Evolutionary conservation across 2,113 vertebrate genomes (phyloP).

Genomic region (Protomyctophum bolini): DNA sequence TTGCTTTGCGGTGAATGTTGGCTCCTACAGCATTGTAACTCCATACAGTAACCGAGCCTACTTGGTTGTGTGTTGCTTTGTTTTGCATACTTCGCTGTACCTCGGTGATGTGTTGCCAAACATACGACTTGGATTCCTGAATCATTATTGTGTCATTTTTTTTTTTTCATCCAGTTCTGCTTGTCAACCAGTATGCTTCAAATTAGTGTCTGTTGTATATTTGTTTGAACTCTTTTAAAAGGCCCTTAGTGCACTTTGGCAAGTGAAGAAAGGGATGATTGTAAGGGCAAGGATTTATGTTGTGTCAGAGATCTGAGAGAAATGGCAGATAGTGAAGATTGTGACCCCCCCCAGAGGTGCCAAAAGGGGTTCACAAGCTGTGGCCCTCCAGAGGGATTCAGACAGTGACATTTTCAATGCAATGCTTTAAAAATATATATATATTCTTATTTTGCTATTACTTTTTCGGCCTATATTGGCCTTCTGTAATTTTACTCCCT

Average conservation of each 20-base stretch:
- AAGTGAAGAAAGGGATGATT: background rate
- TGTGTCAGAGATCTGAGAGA: background rate
- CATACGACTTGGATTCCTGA: background rate
- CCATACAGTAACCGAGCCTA: background rate
- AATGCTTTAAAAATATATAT: no score
- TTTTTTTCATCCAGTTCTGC: background rate
- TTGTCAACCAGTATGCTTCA: background rate
- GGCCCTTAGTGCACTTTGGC: background rate
- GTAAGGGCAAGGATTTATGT: background rate
- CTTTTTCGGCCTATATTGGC: background rate
- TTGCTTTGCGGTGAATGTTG: background rate
- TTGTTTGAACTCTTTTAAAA: background rate
- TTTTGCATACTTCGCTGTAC: background rate
- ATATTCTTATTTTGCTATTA: no score
- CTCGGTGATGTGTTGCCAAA: background rate
- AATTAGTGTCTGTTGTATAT: background rate
- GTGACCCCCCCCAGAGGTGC: background rate
- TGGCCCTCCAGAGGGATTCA: no score
- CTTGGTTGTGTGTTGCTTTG: background rate
- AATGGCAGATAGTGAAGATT: background rate
- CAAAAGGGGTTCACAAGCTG: background rate
- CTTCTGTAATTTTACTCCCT: background rate
- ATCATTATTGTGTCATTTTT: background rate
- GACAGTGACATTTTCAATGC: no score
- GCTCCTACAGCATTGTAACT: background rate